Evolutionary conservation across 2,113 vertebrate genomes (phyloP).

Genomic region (Ophiodon elongatus): DNA sequence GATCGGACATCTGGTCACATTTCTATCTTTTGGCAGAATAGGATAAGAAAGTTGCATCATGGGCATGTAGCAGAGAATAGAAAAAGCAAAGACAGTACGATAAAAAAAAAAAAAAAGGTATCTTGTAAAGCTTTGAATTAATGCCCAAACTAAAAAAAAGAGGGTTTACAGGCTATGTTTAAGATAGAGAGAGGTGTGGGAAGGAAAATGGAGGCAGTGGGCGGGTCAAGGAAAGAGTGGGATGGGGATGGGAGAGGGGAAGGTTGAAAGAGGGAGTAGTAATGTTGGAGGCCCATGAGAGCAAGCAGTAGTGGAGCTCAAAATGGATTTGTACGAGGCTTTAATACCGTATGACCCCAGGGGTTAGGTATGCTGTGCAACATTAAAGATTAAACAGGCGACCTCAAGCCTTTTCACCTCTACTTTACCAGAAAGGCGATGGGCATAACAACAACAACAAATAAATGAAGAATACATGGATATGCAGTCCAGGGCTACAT

Average conservation of each 20-base stretch:
- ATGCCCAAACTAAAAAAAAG: not conserved
- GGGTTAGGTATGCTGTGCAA: slow-evolving; percentile 57
- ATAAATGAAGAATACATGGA: not conserved
- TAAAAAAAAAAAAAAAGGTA: not conserved
- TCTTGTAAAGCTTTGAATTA: not conserved
- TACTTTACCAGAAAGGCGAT: not conserved
- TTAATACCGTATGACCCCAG: slow-evolving; percentile 59
- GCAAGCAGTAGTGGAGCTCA: slow-evolving; percentile 33
- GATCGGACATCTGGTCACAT: slow-evolving; percentile 12
- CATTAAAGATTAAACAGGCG: slow-evolving; percentile 74
- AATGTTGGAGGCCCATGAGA: slow-evolving; percentile 61
- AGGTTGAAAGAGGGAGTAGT: slow-evolving; percentile 52
- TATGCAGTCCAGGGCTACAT: not conserved
- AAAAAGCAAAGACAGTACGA: not conserved
- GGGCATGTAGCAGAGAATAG: not conserved
- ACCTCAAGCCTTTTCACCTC: slow-evolving; percentile 40
- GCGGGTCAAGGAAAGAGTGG: slow-evolving; percentile 21
- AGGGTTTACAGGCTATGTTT: not conserved
- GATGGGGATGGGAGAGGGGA: slow-evolving; percentile 42
- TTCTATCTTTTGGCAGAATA: slow-evolving; percentile 12
- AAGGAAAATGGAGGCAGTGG: not conserved
- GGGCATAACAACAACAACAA: slow-evolving; percentile 16
- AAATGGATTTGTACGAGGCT: slow-evolving; percentile 73
- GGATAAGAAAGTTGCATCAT: not conserved
- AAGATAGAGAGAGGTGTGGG: not conserved